Evolutionary conservation across 2,888 invertebrate species (phyloP), one percentile per base, ranked within the genome.

Genomic region (Synanthedon tipuliformis): DNA sequence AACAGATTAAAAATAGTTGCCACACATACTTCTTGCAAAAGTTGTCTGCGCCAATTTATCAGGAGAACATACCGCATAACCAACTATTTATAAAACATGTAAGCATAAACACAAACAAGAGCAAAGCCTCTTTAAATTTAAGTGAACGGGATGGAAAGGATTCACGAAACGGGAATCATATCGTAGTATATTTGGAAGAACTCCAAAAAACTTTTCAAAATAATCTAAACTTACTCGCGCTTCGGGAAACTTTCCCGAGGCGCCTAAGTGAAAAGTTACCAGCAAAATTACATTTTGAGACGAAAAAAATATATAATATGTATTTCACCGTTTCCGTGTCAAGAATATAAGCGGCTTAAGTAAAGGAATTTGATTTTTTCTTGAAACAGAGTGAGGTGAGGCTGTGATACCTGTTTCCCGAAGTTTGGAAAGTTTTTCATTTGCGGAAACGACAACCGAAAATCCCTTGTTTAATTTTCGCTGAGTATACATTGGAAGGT

Each of bases 181-280:
- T 63, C 56, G 56, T 62, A 61, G 56, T 73, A 68, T 74, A 73
- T 75, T 78, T 78, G 78, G 76, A 73, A 70, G 61, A 62, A 71
- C 61, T 76, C 79, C 77, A 81, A 77, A 78, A 78, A 81, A 75
- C 64, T 78, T 76, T 66, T 59, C 54, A 58, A 64, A 71, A 73
- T 75, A 77, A 73, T 73, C 72, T 67, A 64, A 79, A 78, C 71
- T 80, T 76, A 72, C 65, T 61, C 67, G 59, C 55, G 63, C 69
- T 70, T 34, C 71, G 68, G 67, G 66, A 63, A 50, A 66, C 77
- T 68, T 76, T 75, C 56, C 59, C 66, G 59, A 68, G 65, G 58
- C 60, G 62, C 68, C 73, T 79, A 81, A 81, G 80, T 82, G 78
- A 80, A 82, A 82, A 82, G 81, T 81, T 83, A 71, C 70, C 66